phyloP scores from a whole-genome alignment of 2,888 invertebrate species.

The Cyaniris semiargus region DNA sequence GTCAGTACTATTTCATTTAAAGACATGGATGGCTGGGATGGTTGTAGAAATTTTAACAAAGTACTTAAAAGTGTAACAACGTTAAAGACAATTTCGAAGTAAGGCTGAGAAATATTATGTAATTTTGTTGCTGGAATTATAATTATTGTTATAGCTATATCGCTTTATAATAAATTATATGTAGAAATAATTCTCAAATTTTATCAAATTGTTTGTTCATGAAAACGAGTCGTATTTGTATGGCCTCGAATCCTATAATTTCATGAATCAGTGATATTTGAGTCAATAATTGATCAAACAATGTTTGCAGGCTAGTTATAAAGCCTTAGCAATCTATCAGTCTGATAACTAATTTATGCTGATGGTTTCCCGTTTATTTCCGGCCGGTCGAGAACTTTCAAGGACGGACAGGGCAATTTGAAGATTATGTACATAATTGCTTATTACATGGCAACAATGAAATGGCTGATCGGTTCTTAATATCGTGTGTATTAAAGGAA shows the following conservation, averaged over 20 bases:
- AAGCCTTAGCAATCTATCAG: not conserved
- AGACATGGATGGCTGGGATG: not conserved
- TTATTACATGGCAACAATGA: not conserved
- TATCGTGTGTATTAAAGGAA: too few species aligned
- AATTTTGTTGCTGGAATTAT: too few species aligned
- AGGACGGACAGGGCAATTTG: not conserved
- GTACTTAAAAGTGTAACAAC: not conserved
- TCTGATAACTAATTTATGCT: conserved; percentile 3
- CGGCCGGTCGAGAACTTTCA: not conserved
- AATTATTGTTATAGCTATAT: too few species aligned
- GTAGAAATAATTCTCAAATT: not conserved
- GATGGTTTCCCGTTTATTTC: conserved; percentile 1
- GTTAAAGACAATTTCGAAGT: not conserved
- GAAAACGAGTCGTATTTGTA: not conserved
- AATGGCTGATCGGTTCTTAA: not conserved
- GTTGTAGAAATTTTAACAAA: not conserved
- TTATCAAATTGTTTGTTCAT: not conserved
- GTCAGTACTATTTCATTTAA: not conserved
- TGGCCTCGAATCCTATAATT: not conserved
- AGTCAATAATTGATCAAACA: not conserved
- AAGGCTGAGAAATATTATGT: too few species aligned
- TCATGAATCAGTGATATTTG: not conserved
- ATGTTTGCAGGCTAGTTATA: conserved; percentile 2
- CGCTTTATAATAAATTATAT: not conserved
- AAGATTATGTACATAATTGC: not conserved